phyloP scores from a whole-genome alignment of 2,797 vertebrate species.

The Liparis tanakae region DNA sequence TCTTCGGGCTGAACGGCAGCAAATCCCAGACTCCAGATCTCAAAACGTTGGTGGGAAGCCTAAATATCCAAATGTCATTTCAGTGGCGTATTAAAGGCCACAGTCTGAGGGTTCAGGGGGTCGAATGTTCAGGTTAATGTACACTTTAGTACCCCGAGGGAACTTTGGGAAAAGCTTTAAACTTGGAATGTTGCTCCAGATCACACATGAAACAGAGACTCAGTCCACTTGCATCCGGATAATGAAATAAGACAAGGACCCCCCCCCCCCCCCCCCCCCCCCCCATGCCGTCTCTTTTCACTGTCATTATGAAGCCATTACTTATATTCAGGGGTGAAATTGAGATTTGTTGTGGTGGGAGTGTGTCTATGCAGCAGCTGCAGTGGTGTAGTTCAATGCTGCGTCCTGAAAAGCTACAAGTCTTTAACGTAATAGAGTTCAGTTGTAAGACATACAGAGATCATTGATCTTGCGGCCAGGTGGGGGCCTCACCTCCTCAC shows the following conservation, averaged over 20 bases:
- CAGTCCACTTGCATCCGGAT: not conserved
- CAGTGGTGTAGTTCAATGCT: not conserved
- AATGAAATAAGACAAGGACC: not conserved
- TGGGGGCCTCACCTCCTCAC: not conserved
- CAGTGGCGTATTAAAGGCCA: not conserved
- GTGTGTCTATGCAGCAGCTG: not conserved
- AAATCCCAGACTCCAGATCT: not conserved
- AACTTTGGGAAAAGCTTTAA: not conserved
- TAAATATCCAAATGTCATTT: not conserved
- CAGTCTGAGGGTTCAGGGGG: not conserved
- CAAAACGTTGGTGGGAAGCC: not conserved
- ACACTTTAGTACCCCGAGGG: not conserved
- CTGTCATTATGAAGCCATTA: slow-evolving; percentile 19
- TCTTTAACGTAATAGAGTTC: not conserved
- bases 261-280: slow-evolving; percentile 6
- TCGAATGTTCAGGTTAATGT: not conserved
- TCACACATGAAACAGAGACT: not conserved
- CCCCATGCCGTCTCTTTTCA: not conserved
- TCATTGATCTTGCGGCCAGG: not conserved
- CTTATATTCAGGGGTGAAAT: slow-evolving; percentile 18
- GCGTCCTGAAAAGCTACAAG: not conserved
- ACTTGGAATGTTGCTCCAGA: not conserved
- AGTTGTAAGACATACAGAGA: not conserved
- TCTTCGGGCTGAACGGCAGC: not conserved
- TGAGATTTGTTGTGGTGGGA: slow-evolving; percentile 6